Evolutionary conservation across 2,888 invertebrate genomes (phyloP).

Genomic region (Cheilosia urbana): DNA sequence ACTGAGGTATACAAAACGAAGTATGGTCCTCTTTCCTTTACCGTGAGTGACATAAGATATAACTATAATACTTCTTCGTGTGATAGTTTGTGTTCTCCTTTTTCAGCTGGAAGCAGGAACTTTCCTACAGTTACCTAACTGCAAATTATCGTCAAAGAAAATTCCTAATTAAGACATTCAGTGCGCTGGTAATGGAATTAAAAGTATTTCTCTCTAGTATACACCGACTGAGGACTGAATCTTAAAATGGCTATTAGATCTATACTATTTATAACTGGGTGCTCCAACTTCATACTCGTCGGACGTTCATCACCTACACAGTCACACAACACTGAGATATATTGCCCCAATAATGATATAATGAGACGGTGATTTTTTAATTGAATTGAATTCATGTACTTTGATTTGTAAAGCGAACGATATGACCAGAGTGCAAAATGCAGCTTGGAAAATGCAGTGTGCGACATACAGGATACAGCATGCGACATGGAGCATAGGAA

Average conservation of each 20-base stretch:
- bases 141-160: conserved; percentile 74
- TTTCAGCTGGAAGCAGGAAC: conserved; percentile 1
- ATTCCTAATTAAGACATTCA: conserved; percentile 76
- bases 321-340: conserved; percentile 5
- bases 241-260: conserved; percentile 39
- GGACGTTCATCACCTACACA: background rate
- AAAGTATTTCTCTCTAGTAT: conserved; percentile 38
- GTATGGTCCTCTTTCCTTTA: conserved; percentile 16
- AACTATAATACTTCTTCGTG: too few relatives aligned
- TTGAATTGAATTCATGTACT: too few relatives aligned
- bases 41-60: conserved; percentile 22
- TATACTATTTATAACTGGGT: conserved; percentile 30
- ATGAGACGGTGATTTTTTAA: conserved; percentile 33
- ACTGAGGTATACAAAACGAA: conserved; percentile 13
- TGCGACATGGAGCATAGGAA: too few relatives aligned
- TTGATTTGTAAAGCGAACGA: too few relatives aligned
- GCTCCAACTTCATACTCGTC: background rate
- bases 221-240: background rate
- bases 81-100: conserved; percentile 11
- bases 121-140: conserved; percentile 60
- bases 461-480: too few relatives aligned
- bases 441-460: too few relatives aligned
- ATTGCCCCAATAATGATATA: conserved; percentile 14
- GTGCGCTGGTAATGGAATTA: conserved; percentile 66
- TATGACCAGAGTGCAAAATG: too few relatives aligned